Evolutionary conservation across 1,140 invertebrate genomes (phyloP).

Genomic region (Neomicropteryx cornuta): DNA sequence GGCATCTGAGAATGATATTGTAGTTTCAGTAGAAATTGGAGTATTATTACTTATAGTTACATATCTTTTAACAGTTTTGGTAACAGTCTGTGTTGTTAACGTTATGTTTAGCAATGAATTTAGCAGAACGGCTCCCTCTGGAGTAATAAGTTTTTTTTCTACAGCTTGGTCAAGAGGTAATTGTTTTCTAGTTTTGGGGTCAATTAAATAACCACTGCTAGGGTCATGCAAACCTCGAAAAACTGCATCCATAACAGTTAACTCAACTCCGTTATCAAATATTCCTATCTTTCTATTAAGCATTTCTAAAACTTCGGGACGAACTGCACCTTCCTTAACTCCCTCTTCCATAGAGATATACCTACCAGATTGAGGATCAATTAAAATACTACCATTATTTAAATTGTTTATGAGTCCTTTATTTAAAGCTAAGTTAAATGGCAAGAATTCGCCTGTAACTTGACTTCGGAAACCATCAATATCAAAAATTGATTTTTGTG

Average conservation of each 20-base stretch:
- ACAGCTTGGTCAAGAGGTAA: slow-evolving; percentile 80
- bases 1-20: slow-evolving; percentile 68
- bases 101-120: slow-evolving; percentile 76
- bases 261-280: slow-evolving; percentile 58
- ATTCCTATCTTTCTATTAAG: slow-evolving; percentile 73
- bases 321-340: slow-evolving; percentile 50
- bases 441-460: slow-evolving; percentile 68
- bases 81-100: slow-evolving; percentile 73
- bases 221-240: slow-evolving; percentile 73
- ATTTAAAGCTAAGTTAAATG: slow-evolving; percentile 74
- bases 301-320: slow-evolving; percentile 74
- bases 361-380: slow-evolving; percentile 66
- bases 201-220: slow-evolving; percentile 72
- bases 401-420: slow-evolving; percentile 68
- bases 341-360: slow-evolving; percentile 61
- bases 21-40: slow-evolving; percentile 43
- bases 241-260: slow-evolving; percentile 78
- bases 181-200: slow-evolving; percentile 61
- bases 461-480: slow-evolving; percentile 85
- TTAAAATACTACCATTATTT: slow-evolving; percentile 56
- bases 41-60: slow-evolving; percentile 58
- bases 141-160: slow-evolving; percentile 69
- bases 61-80: slow-evolving; percentile 68
- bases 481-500: slow-evolving; percentile 81
- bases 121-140: slow-evolving; percentile 73